Evolutionary conservation across 2,888 invertebrate species (phyloP), one percentile per base, ranked within the genome.

Genomic region (Drosophila villosipedis): DNA sequence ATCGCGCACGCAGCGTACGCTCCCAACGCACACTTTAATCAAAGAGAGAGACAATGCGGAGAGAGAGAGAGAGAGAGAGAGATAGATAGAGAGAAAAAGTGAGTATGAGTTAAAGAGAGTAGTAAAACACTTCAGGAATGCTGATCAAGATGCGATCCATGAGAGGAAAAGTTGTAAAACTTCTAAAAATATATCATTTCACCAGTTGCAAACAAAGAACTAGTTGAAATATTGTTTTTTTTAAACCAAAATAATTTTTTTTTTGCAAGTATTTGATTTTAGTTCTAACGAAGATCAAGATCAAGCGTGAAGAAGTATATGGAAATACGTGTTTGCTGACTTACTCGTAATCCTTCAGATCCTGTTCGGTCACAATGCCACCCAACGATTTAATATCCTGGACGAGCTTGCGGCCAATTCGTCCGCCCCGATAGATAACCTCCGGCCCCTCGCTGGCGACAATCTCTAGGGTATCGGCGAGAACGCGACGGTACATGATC

Each of bases 381-480:
- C 96, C 96, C 79, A 95, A 94, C 0, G 93, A 93, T 84, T 94
- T 93, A 30, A 98, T 95, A 91, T 98, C 98, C 59, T 94, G 82
- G 4, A 79, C 95, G 80, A 98, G 94, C 65, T 93, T 92, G 59
- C 94, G 93, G 3, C 93, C 93, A 63, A 93, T 76, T 19, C 97
- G 94, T 0, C 98, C 97, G 0, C 97, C 97, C 78, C 96, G 95
- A 94, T 98, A 98, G 73, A 98, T 95, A 72, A 95, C 95, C 83
- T 95, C 94, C 14, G 95, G 95, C 41, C 96, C 96, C 90, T 96
- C 95, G 47, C 94, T 92, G 2, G 96, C 95, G 58, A 98, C 95
- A 14, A 94, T 92, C 74, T 94, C 94, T 65, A 98, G 92, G 0
- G 98, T 97, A 33, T 94, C 92, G 0, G 96, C 97, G 68, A 98